Evolutionary conservation across 37 sponge, comb jelly and placozoan species (phyloP).

Genomic region (Beroe forskalii): DNA sequence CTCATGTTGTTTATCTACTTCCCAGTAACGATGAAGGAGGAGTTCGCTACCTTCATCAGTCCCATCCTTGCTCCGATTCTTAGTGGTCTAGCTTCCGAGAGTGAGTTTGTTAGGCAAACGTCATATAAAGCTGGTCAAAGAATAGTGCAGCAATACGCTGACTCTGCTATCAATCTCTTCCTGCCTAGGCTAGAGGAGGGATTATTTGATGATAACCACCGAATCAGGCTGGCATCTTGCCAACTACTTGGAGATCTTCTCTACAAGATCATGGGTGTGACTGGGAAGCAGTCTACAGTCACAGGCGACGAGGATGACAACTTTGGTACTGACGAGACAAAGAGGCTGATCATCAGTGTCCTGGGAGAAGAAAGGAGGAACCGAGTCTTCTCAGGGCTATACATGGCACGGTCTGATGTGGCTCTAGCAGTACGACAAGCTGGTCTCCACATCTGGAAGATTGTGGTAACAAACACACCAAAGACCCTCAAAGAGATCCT

Average conservation of each 20-base stretch:
- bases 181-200: slow-evolving; percentile 87
- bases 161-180: slow-evolving; percentile 85
- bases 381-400: slow-evolving; percentile 92
- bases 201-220: slow-evolving; percentile 91
- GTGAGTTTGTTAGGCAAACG: slow-evolving; percentile 92
- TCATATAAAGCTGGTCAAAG: slow-evolving; percentile 86
- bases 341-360: slow-evolving; percentile 69
- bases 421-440: slow-evolving; percentile 91
- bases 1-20: slow-evolving; percentile 92
- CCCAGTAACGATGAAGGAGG: slow-evolving; percentile 80
- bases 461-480: slow-evolving; percentile 93
- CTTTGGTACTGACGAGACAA: slow-evolving; percentile 91
- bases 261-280: slow-evolving; percentile 86
- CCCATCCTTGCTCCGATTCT: slow-evolving; percentile 84
- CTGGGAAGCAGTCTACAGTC: slow-evolving; percentile 97
- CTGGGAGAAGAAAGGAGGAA: slow-evolving; percentile 85
- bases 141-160: slow-evolving; percentile 82
- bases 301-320: slow-evolving; percentile 93
- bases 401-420: slow-evolving; percentile 97
- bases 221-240: slow-evolving; percentile 77
- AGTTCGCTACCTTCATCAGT: slow-evolving; percentile 75
- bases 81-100: slow-evolving; percentile 93
- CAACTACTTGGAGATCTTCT: slow-evolving; percentile 85
- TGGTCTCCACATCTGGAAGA: slow-evolving; percentile 98
- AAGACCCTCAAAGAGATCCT: slow-evolving; percentile 93